phyloP scores from a whole-genome alignment of 2,113 vertebrate species.

The Antechinus stuartii region DNA sequence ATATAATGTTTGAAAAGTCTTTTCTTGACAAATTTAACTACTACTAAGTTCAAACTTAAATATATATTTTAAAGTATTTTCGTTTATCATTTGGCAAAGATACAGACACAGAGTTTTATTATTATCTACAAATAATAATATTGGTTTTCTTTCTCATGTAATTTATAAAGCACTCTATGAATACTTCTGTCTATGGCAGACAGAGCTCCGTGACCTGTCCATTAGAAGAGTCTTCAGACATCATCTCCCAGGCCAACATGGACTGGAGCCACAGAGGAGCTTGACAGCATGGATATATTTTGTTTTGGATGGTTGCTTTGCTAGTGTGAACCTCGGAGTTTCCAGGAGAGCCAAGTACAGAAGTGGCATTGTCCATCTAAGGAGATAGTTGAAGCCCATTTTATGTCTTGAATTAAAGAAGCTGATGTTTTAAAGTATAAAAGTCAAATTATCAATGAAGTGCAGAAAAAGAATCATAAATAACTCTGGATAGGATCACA shows the following conservation, averaged over 20 bases:
- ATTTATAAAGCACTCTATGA: not conserved
- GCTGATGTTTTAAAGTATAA: slow-evolving; percentile 99
- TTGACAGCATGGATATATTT: too few relatives aligned
- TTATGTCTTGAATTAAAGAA: slow-evolving; percentile 99
- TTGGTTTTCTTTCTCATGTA: not conserved
- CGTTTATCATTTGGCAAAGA: not conserved
- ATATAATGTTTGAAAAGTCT: not conserved
- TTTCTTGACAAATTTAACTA: not conserved
- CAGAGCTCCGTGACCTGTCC: not conserved
- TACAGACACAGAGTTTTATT: not conserved
- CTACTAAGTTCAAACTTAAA: not conserved
- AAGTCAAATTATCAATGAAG: slow-evolving; percentile 98
- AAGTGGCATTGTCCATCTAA: slow-evolving; percentile 90
- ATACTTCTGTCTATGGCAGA: not conserved
- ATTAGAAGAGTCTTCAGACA: not conserved
- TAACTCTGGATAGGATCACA: slow-evolving; percentile 99
- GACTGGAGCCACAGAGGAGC: too few relatives aligned
- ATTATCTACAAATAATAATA: not conserved
- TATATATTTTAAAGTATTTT: not conserved
- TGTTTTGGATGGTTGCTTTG: too few relatives aligned
- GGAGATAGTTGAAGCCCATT: slow-evolving; percentile 97
- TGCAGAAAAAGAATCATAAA: slow-evolving; percentile 99
- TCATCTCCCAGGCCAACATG: too few relatives aligned
- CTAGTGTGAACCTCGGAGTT: too few relatives aligned
- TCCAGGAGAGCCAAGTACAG: too few relatives aligned